Percentiles rank a stretch among this genome's conserved stretches.
phyloP scores from a whole-genome alignment of 2,113 vertebrate species.

The Heterocephalus glaber region DNA sequence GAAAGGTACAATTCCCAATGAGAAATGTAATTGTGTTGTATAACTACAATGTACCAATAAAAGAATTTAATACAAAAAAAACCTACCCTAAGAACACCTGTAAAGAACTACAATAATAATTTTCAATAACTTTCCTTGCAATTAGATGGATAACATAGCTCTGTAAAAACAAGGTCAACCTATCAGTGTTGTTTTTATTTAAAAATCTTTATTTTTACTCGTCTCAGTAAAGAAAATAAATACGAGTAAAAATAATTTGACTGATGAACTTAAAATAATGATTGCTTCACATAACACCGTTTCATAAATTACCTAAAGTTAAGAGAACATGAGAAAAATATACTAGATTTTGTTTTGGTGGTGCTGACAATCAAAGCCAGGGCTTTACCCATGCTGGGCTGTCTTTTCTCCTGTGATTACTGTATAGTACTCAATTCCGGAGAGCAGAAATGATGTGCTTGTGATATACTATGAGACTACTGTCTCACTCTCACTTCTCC shows the following conservation, averaged over 20 bases:
- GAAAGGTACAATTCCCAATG: too few relatives aligned
- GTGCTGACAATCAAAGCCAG: neutral
- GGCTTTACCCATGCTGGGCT: neutral
- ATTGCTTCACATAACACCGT: neutral
- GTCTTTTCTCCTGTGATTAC: neutral
- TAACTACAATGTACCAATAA: too few relatives aligned
- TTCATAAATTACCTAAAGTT: neutral
- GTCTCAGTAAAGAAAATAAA: neutral
- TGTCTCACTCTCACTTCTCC: neutral
- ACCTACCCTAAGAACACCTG: neutral
- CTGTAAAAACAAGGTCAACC: neutral
- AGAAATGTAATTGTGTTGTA: too few relatives aligned
- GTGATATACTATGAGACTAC: neutral
- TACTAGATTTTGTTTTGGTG: neutral
- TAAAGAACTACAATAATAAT: neutral
- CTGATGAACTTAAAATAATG: neutral
- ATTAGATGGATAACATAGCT: neutral
- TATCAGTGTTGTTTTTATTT: neutral
- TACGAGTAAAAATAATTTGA: neutral
- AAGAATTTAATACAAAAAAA: too few relatives aligned
- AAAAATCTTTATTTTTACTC: neutral
- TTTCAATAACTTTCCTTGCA: neutral
- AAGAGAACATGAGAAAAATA: neutral
- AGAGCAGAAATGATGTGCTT: neutral
- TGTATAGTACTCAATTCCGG: neutral